These are phyloP conservation scores for Procambarus virginalis DNA, from an alignment of 1,140 invertebrate species.

Conservation along the genomic window DNA sequence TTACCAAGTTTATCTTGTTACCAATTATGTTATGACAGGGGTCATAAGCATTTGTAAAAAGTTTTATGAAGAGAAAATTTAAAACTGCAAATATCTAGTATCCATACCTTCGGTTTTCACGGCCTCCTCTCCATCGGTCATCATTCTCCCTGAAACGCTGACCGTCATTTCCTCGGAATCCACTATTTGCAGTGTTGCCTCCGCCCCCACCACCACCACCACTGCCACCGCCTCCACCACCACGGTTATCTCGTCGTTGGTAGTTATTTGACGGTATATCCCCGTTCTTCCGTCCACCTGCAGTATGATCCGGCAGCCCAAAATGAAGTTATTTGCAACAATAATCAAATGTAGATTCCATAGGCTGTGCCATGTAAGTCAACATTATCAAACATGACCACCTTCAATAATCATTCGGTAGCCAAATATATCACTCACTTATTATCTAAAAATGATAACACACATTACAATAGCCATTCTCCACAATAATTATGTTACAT, in stretches of 20 bases:
- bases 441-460: not conserved
- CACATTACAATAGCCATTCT: not conserved
- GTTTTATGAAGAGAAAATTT: too few relatives aligned
- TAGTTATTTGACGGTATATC: constrained; percentile 20
- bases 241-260: constrained; percentile 71
- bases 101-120: constrained; percentile 69
- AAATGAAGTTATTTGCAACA: too few relatives aligned
- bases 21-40: too few relatives aligned
- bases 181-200: constrained; percentile 77
- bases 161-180: constrained; percentile 77
- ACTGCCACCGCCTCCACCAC: constrained; percentile 75
- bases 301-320: constrained; percentile 20
- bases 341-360: not conserved
- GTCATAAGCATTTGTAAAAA: too few relatives aligned
- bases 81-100: not conserved
- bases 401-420: not conserved
- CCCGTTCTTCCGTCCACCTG: constrained; percentile 61
- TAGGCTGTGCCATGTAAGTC: not conserved
- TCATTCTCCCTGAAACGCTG: constrained; percentile 22
- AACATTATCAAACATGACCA: too few relatives aligned
- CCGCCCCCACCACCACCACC: constrained; percentile 73
- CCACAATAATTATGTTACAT: too few relatives aligned
- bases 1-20: too few relatives aligned
- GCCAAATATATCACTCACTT: not conserved
- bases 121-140: constrained; percentile 72